phyloP scores from a whole-genome alignment of 1,140 invertebrate species.

The Spodoptera frugiperda region DNA sequence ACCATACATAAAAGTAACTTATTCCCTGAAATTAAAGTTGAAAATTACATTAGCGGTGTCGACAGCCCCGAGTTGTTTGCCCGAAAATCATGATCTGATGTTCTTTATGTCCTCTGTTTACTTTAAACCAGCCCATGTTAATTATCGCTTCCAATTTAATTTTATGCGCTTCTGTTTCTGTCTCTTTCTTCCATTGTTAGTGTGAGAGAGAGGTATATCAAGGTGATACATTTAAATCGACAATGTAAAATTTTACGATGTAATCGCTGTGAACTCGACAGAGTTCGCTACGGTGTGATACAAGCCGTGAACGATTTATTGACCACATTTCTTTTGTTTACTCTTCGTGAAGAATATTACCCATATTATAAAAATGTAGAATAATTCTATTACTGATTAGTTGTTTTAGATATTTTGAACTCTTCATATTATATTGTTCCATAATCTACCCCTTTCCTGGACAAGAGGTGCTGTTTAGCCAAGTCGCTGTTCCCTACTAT shows the following conservation, averaged over 20 bases:
- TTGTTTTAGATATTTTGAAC: too few relatives aligned
- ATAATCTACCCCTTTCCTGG: too few relatives aligned
- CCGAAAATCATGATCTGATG: slow-evolving; percentile 53
- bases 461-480: too few relatives aligned
- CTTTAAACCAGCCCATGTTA: slow-evolving; percentile 69
- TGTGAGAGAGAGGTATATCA: slow-evolving; percentile 53
- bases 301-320: slow-evolving; percentile 53
- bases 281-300: slow-evolving; percentile 50
- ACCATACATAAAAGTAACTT: slow-evolving; percentile 37
- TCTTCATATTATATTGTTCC: too few relatives aligned
- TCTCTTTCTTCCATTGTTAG: slow-evolving; percentile 47
- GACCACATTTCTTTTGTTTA: slow-evolving; percentile 2
- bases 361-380: too few relatives aligned
- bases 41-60: slow-evolving; percentile 35
- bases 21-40: slow-evolving; percentile 37
- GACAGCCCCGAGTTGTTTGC: slow-evolving; percentile 48
- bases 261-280: slow-evolving; percentile 56
- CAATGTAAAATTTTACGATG: slow-evolving; percentile 78
- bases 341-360: background rate
- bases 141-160: slow-evolving; percentile 69
- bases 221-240: slow-evolving; percentile 64
- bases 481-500: background rate
- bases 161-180: slow-evolving; percentile 55
- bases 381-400: too few relatives aligned
- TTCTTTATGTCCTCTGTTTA: slow-evolving; percentile 65